These are phyloP conservation scores for Stichopus chloronotus DNA, from an alignment of 35 echinoderm and acorn worm species.

Conservation along the genomic window DNA sequence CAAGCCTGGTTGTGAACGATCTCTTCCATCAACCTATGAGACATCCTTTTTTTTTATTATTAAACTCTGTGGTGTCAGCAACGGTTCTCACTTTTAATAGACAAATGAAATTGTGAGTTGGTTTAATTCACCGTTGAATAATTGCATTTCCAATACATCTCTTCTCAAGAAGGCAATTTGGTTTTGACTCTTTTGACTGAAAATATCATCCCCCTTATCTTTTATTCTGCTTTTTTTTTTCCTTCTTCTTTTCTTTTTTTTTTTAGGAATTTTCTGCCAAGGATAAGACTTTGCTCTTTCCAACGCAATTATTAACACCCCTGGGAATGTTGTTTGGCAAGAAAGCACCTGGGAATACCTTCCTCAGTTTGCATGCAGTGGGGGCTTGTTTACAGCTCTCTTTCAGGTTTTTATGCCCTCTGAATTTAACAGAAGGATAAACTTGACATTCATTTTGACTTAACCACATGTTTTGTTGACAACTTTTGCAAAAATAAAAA, in stretches of 20 bases:
- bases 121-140: neutral
- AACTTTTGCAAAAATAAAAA: neutral
- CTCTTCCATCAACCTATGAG: no score
- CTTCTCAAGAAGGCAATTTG: neutral
- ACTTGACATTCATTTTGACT: neutral
- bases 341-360: neutral
- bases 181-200: neutral
- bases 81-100: no score
- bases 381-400: neutral
- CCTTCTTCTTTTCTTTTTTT: neutral
- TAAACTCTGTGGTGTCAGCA: no score
- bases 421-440: neutral
- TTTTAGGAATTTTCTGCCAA: neutral
- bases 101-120: no score
- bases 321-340: neutral
- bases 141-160: neutral
- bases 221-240: no score
- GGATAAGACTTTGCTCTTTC: neutral
- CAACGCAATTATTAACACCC: conserved; percentile 1
- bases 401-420: neutral
- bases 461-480: neutral
- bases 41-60: no score
- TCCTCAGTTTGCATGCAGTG: neutral
- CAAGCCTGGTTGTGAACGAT: no score
- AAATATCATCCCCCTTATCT: neutral